phyloP scores from a whole-genome alignment of 2,797 vertebrate species.

The Platyrinchus mystaceus region DNA sequence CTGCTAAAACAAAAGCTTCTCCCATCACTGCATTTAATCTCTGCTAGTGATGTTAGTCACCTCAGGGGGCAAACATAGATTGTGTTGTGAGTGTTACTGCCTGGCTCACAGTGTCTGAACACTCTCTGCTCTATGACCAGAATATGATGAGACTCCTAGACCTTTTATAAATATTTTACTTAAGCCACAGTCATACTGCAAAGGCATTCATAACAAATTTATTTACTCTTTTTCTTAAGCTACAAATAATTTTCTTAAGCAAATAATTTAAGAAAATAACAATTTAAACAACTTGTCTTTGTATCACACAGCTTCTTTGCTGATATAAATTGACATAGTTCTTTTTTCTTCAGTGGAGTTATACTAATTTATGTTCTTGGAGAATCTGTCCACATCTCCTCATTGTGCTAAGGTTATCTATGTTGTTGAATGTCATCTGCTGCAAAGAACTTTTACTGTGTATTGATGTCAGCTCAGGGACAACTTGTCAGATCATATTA shows the following conservation, averaged over 20 bases:
- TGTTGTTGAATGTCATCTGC: neutral
- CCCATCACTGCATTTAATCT: neutral
- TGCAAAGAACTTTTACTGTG: neutral
- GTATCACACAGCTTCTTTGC: neutral
- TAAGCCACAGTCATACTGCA: neutral
- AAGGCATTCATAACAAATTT: neutral
- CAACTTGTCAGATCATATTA: neutral
- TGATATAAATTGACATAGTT: neutral
- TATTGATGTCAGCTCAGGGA: neutral
- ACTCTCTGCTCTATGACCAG: neutral
- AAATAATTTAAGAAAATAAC: neutral
- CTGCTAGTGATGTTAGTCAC: neutral
- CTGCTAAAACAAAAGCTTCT: conserved; percentile 17
- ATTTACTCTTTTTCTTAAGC: neutral
- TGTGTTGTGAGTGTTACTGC: neutral
- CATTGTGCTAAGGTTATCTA: neutral
- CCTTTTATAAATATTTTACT: neutral
- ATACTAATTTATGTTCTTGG: neutral
- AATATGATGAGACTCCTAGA: neutral
- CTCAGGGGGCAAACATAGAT: neutral
- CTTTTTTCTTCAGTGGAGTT: neutral
- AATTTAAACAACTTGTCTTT: neutral
- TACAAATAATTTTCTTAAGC: too few relatives aligned
- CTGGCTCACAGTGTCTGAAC: neutral
- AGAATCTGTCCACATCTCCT: neutral